Conservation (phyloP, 2,797 vertebrate species). For the Onychomys leucogaster region DNA sequence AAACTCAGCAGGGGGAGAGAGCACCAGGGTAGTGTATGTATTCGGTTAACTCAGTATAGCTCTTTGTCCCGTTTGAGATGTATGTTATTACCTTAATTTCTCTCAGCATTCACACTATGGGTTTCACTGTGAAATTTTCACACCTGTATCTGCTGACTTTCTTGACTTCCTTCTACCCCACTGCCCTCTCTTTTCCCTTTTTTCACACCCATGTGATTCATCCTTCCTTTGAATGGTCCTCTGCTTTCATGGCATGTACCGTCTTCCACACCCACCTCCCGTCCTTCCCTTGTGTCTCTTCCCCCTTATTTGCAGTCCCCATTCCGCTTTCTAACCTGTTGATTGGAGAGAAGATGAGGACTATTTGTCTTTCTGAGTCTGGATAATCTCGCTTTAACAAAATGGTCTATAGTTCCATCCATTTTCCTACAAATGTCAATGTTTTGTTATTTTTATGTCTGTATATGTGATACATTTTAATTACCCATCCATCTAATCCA, state of each 20-base stretch:
- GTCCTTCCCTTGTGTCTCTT: neutral
- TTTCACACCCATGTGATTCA: no score
- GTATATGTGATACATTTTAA: neutral
- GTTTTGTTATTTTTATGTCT: neutral
- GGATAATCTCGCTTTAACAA: neutral
- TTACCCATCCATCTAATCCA: neutral
- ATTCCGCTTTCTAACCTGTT: neutral
- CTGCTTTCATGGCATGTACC: neutral
- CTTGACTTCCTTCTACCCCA: neutral
- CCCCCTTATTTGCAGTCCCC: neutral
- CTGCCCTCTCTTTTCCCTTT: neutral
- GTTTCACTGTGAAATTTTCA: neutral
- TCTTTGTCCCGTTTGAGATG: neutral
- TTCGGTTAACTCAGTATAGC: neutral
- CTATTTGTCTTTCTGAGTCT: neutral
- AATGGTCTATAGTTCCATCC: neutral
- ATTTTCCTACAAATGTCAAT: neutral
- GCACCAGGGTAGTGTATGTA: neutral
- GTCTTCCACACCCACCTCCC: neutral
- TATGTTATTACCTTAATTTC: neutral
- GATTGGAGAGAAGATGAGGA: neutral
- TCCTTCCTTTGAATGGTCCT: neutral
- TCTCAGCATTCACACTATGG: neutral
- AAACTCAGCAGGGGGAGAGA: neutral
- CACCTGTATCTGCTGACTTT: neutral